These are phyloP conservation scores for Zaprionus camerounensis DNA, from an alignment of 1,140 invertebrate species.

Conservation along the genomic window DNA sequence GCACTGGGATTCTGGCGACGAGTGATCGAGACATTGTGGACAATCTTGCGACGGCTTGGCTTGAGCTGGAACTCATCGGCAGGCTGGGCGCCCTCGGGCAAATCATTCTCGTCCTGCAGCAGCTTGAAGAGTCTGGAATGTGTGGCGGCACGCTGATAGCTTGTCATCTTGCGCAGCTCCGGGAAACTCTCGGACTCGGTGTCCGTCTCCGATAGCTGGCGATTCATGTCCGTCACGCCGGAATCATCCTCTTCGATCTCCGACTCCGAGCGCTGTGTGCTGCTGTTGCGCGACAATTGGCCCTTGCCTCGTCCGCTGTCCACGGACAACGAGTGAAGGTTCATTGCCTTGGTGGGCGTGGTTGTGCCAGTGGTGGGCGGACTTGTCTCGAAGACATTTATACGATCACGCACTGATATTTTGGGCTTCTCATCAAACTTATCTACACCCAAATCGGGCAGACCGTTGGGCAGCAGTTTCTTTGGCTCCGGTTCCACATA, in stretches of 20 bases:
- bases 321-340: constrained; percentile 69
- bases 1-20: constrained; percentile 71
- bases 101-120: constrained; percentile 86
- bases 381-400: constrained; percentile 77
- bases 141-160: constrained; percentile 89
- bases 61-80: constrained; percentile 75
- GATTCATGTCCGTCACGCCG: constrained; percentile 89
- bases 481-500: constrained; percentile 60
- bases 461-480: constrained; percentile 63
- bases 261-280: constrained; percentile 84
- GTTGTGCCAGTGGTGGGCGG: background rate
- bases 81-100: constrained; percentile 79
- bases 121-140: constrained; percentile 90
- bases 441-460: constrained; percentile 66
- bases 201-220: constrained; percentile 88
- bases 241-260: constrained; percentile 89
- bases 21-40: constrained; percentile 83
- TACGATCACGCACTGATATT: constrained; percentile 78
- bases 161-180: constrained; percentile 86
- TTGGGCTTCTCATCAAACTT: constrained; percentile 69
- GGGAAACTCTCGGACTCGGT: constrained; percentile 87
- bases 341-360: constrained; percentile 39
- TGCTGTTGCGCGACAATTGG: constrained; percentile 77
- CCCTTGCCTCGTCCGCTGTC: constrained; percentile 73
- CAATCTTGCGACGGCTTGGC: constrained; percentile 73